Conservation (phyloP, 2,888 invertebrate species). For the Diogma glabrata region DNA sequence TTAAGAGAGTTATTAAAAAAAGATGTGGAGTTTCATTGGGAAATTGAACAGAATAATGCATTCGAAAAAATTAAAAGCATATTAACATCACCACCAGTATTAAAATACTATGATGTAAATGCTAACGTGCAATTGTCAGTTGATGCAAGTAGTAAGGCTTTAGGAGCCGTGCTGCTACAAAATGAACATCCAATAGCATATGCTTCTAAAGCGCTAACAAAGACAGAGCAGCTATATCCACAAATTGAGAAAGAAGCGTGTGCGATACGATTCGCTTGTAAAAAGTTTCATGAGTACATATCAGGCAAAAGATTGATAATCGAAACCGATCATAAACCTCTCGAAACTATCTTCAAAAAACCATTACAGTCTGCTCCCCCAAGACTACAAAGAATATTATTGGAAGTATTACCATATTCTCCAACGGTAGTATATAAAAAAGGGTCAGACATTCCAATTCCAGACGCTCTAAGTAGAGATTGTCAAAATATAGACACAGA, state of each 20-base stretch:
- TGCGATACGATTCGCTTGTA: no score
- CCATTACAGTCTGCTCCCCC: no score
- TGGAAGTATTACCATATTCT: no score
- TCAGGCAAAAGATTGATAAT: no score
- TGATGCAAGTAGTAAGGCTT: not conserved
- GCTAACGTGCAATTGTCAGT: not conserved
- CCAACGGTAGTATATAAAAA: no score
- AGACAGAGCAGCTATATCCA: not conserved
- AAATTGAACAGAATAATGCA: not conserved
- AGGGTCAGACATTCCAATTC: no score
- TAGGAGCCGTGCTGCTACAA: not conserved
- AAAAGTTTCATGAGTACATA: no score
- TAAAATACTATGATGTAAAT: not conserved
- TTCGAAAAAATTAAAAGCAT: not conserved
- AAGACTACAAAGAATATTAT: no score
- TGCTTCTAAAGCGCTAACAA: not conserved
- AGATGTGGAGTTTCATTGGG: not conserved
- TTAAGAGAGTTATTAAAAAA: not conserved
- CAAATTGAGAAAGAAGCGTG: not conserved
- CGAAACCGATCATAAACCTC: no score
- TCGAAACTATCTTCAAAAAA: no score
- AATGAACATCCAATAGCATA: not conserved
- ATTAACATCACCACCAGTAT: not conserved
- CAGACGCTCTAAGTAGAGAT: no score
- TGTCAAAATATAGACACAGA: no score